A percentile compares a stretch with the other conserved stretches of the same genome.
Conservation (phyloP, 1,140 invertebrate species). For the Dreissena rostriformis region DNA sequence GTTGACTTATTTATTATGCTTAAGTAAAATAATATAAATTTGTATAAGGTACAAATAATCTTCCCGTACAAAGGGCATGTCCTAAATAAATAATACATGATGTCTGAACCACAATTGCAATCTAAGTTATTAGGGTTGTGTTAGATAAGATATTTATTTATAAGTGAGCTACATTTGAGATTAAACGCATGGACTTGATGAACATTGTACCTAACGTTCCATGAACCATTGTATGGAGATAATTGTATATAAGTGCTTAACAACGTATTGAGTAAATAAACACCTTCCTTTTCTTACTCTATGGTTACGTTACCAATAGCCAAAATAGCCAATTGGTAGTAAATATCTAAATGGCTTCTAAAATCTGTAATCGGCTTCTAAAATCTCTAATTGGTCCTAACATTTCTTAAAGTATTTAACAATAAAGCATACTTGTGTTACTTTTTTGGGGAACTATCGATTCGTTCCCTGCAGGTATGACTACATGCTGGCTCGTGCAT, state of each 20-base stretch:
- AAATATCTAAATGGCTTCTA: background rate
- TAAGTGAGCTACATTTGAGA: too few relatives aligned
- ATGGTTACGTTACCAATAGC: background rate
- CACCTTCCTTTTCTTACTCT: background rate
- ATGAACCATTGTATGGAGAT: background rate
- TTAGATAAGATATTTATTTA: too few relatives aligned
- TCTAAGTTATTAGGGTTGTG: too few relatives aligned
- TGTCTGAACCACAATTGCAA: too few relatives aligned
- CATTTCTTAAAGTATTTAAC: background rate
- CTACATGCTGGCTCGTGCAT: constrained; percentile 83
- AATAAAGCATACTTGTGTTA: background rate
- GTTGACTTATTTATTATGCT: too few relatives aligned
- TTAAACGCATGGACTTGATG: too few relatives aligned
- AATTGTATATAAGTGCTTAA: background rate
- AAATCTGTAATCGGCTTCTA: background rate
- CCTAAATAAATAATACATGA: too few relatives aligned
- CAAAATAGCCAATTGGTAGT: background rate
- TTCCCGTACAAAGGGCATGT: too few relatives aligned
- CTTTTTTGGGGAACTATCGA: background rate
- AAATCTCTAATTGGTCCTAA: background rate
- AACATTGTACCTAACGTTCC: too few relatives aligned
- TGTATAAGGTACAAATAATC: too few relatives aligned
- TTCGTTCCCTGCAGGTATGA: constrained; percentile 77
- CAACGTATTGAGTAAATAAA: background rate
- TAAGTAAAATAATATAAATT: too few relatives aligned